Percentiles rank a stretch among this genome's conserved stretches.
phyloP scores from a whole-genome alignment of 2,888 invertebrate genomes.

The Hydraecia micacea region DNA sequence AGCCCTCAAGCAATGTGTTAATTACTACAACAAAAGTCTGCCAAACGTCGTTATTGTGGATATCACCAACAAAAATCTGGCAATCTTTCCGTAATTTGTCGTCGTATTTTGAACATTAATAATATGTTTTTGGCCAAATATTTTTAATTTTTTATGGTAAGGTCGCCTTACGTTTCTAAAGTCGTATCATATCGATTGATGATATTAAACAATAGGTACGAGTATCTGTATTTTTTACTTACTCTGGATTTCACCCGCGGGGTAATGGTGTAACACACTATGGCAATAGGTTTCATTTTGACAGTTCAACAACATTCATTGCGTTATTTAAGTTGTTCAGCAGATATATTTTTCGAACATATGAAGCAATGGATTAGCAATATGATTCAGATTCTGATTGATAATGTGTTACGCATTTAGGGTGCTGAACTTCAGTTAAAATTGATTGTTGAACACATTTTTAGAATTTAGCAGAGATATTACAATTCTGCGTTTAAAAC shows the following conservation, averaged over 20 bases:
- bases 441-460: background rate
- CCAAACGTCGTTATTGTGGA: background rate
- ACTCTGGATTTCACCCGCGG: too few relatives aligned
- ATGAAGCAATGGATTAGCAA: too few relatives aligned
- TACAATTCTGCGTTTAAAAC: background rate
- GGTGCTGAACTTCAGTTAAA: background rate
- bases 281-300: too few relatives aligned
- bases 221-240: background rate
- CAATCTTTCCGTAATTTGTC: constrained; percentile 1
- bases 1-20: background rate
- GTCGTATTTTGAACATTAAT: background rate
- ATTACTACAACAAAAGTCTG: background rate
- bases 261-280: too few relatives aligned
- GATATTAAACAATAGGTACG: too few relatives aligned
- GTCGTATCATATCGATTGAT: background rate
- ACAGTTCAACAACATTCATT: too few relatives aligned
- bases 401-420: background rate
- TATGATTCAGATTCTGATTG: background rate
- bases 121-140: background rate
- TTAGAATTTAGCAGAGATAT: too few relatives aligned
- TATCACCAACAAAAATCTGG: background rate
- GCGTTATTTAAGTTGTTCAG: too few relatives aligned
- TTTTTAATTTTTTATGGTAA: background rate
- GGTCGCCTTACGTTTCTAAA: background rate
- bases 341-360: too few relatives aligned